Evolutionary conservation across 2,113 vertebrate genomes (phyloP).

Genomic region (Heptranchias perlo): DNA sequence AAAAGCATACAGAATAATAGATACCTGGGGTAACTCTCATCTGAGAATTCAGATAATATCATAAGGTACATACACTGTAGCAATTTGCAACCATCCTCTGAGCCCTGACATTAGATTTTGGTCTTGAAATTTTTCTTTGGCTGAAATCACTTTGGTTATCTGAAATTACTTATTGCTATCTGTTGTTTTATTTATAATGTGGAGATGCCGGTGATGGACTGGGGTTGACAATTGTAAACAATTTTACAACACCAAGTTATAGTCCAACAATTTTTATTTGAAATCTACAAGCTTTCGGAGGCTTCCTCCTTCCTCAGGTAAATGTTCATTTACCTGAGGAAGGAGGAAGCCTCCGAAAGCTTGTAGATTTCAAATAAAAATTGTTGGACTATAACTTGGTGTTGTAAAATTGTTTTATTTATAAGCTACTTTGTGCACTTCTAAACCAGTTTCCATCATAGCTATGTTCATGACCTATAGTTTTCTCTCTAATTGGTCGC

Average conservation of each 20-base stretch:
- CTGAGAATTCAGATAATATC: background rate
- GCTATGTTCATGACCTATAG: background rate
- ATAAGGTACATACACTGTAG: background rate
- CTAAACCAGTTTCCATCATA: background rate
- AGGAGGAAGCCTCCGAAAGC: too few relatives aligned
- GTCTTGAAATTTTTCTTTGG: background rate
- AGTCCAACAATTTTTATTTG: too few relatives aligned
- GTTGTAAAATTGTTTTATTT: too few relatives aligned
- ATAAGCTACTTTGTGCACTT: background rate
- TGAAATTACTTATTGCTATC: background rate
- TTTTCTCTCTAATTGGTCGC: background rate
- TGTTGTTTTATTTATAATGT: background rate
- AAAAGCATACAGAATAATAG: background rate
- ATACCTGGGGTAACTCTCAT: background rate
- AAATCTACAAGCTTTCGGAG: too few relatives aligned
- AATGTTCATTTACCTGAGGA: too few relatives aligned
- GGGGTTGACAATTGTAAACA: too few relatives aligned
- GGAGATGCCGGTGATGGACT: too few relatives aligned
- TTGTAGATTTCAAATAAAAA: too few relatives aligned
- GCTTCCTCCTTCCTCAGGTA: too few relatives aligned
- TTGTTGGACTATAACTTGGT: too few relatives aligned
- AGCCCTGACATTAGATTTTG: background rate
- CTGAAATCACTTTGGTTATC: too few relatives aligned
- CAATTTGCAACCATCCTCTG: background rate
- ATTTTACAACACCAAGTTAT: too few relatives aligned